Percentiles rank a stretch among this genome's conserved stretches.
Evolutionary conservation across 2,888 invertebrate species (phyloP).

Genomic region (Epirrita christyi): DNA sequence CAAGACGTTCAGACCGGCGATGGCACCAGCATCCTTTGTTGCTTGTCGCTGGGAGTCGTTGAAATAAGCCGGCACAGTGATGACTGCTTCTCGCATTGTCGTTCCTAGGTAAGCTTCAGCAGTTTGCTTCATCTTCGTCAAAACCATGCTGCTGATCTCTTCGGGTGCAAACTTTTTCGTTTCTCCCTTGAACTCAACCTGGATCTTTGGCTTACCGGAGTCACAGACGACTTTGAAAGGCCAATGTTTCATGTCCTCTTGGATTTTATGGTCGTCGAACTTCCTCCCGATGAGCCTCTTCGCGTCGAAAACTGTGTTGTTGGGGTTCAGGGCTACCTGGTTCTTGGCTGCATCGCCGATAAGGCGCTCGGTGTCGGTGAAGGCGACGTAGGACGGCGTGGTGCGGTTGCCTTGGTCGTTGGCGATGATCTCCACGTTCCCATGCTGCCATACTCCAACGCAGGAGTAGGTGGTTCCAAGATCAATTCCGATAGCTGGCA

Average conservation of each 20-base stretch:
- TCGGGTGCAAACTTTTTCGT: slow-evolving; percentile 87
- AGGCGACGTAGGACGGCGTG: slow-evolving; percentile 90
- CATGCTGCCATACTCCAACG: slow-evolving; percentile 84
- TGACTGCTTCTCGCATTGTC: slow-evolving; percentile 88
- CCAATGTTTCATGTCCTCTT: slow-evolving; percentile 93
- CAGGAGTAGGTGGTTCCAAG: slow-evolving; percentile 84
- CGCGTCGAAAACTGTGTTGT: slow-evolving; percentile 90
- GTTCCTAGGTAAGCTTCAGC: slow-evolving; percentile 89
- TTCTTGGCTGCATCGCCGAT: slow-evolving; percentile 90
- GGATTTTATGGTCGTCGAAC: slow-evolving; percentile 89
- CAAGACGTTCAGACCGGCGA: slow-evolving; percentile 27
- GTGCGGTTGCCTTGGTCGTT: slow-evolving; percentile 89
- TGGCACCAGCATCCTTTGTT: slow-evolving; percentile 93
- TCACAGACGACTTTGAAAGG: slow-evolving; percentile 90
- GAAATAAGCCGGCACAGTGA: slow-evolving; percentile 93
- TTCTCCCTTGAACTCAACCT: slow-evolving; percentile 88
- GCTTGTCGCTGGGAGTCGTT: slow-evolving; percentile 91
- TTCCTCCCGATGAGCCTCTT: slow-evolving; percentile 92
- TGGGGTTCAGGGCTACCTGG: slow-evolving; percentile 89
- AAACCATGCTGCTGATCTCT: slow-evolving; percentile 90
- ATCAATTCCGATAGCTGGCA: slow-evolving; percentile 84
- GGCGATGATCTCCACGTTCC: slow-evolving; percentile 90
- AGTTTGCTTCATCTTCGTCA: slow-evolving; percentile 93
- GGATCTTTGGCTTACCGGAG: slow-evolving; percentile 87
- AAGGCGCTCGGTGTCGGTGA: slow-evolving; percentile 88